A percentile compares a stretch with the other conserved stretches of the same genome.
These are phyloP conservation scores for Trinectes maculatus DNA, from an alignment of 2,113 vertebrate species.

Conservation along the genomic window DNA sequence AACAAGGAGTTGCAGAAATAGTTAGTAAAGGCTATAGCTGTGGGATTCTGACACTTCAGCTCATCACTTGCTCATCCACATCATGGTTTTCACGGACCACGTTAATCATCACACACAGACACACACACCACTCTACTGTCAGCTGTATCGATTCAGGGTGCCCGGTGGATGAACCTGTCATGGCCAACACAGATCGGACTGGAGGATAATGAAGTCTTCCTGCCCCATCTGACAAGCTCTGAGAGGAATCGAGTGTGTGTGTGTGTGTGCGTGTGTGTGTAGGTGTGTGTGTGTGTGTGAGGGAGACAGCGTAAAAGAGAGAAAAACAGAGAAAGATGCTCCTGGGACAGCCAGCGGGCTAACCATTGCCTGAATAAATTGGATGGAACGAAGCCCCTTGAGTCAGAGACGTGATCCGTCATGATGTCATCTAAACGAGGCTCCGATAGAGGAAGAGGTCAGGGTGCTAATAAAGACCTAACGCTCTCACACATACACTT, in stretches of 20 bases:
- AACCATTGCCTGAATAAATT: constrained; percentile 74
- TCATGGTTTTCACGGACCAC: constrained; percentile 50
- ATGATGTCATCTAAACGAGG: constrained; percentile 77
- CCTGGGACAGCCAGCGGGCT: constrained; percentile 65
- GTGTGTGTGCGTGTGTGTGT: constrained; percentile 31
- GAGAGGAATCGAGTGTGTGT: constrained; percentile 29
- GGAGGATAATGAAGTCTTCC: constrained; percentile 84
- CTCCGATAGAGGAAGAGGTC: constrained; percentile 51
- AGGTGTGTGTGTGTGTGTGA: constrained; percentile 38
- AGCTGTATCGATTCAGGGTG: constrained; percentile 76
- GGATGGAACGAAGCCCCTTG: constrained; percentile 72
- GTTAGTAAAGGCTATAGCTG: constrained; percentile 45
- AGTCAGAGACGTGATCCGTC: constrained; percentile 73
- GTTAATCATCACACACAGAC: constrained; percentile 62
- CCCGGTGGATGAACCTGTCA: constrained; percentile 81
- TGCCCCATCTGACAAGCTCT: constrained; percentile 71
- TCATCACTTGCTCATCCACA: constrained; percentile 68
- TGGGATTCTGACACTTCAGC: constrained; percentile 67
- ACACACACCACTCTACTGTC: constrained; percentile 64
- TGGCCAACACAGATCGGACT: constrained; percentile 78
- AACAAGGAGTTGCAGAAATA: constrained; percentile 33
- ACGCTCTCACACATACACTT: constrained; percentile 26
- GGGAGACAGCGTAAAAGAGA: constrained; percentile 26
- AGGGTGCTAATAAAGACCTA: constrained; percentile 66
- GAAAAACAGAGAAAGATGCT: constrained; percentile 59